A percentile compares a stretch with the other conserved stretches of the same genome.
These are phyloP conservation scores for Trichonephila inaurata DNA, from an alignment of 1,140 invertebrate genomes.

Conservation along the genomic window DNA sequence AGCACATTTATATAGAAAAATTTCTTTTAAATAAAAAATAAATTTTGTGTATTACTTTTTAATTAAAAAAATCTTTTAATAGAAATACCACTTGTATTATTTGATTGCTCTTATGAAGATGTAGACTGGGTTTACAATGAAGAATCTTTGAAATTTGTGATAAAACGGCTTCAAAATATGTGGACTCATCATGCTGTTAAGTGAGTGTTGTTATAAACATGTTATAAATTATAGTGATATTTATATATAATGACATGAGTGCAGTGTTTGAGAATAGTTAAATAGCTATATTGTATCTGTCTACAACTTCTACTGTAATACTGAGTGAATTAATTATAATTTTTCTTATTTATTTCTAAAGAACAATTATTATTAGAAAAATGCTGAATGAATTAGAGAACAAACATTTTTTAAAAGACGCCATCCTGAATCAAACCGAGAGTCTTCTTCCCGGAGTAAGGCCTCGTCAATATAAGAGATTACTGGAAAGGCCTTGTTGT, in stretches of 20 bases:
- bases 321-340: too few relatives aligned
- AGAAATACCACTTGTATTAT: slow-evolving; percentile 94
- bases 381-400: slow-evolving; percentile 55
- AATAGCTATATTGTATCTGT: too few relatives aligned
- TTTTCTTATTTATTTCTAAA: background rate
- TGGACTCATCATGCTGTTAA: slow-evolving; percentile 89
- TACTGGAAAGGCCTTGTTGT: slow-evolving; percentile 88
- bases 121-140: slow-evolving; percentile 86
- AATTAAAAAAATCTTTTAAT: background rate
- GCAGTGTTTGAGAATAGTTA: too few relatives aligned
- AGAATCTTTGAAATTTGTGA: slow-evolving; percentile 83
- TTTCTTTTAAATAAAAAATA: too few relatives aligned
- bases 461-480: slow-evolving; percentile 86
- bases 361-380: slow-evolving; percentile 38
- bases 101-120: slow-evolving; percentile 85
- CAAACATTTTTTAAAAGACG: background rate
- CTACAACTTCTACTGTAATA: too few relatives aligned
- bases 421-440: slow-evolving; percentile 82
- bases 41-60: too few relatives aligned
- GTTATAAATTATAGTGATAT: too few relatives aligned
- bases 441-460: slow-evolving; percentile 87
- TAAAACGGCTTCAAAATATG: slow-evolving; percentile 86
- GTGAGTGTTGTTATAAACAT: slow-evolving; percentile 11
- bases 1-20: too few relatives aligned
- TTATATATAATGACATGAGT: too few relatives aligned